Base-by-base conservation (phyloP, 2,113 vertebrate species). In the Pseudorasbora parva region DNA sequence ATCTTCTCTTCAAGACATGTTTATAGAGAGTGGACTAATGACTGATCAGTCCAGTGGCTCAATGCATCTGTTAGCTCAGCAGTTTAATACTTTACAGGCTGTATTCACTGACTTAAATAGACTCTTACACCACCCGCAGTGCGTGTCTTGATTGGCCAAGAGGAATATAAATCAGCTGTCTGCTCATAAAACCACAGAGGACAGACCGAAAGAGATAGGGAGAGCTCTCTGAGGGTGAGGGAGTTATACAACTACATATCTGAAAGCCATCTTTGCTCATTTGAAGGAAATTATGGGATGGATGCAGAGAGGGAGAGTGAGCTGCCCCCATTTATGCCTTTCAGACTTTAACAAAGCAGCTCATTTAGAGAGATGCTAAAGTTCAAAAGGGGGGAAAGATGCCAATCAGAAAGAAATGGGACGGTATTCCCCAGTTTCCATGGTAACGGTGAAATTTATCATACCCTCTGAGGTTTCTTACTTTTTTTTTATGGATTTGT, bases 371-470 rank as follows among this genome's bases (percentile, higher is more conserved):
- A 43, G 51, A 84, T 82, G 82, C 37, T 82, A 49, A 88, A 51
- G 43, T 73, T 74, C 33, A 43, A 78, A 47, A 51, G 74, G 85
- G 74, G 56, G 17, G 8, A 68, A 71, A 81, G 45, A 59, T 64
- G 47, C 59, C 71, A 68, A 51, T 56, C 37, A 49, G 17, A 78
- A 59, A 82, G 86, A 87, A 59, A 78, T 85, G 81, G 87, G 90
- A 84, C 51, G 89, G 93, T 90, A 91, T 92, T 90, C 91, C 92
- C 92, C 89, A 91, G 93, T 95, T 94, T 89, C 93, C 91, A 94
- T 94, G 91, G 94, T 87, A 94, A 94, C 92, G 1, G 82, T 71
- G 76, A 43, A 43, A 85, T 86, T 83, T 84, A 74, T 86, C 85
- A 73, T 71, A 78, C 57, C 33, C 66, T 10, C 3, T 72, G 37